Evolutionary conservation across 2,888 invertebrate species (phyloP), one percentile per base, ranked within the genome.

Genomic region (Rhingia rostrata): DNA sequence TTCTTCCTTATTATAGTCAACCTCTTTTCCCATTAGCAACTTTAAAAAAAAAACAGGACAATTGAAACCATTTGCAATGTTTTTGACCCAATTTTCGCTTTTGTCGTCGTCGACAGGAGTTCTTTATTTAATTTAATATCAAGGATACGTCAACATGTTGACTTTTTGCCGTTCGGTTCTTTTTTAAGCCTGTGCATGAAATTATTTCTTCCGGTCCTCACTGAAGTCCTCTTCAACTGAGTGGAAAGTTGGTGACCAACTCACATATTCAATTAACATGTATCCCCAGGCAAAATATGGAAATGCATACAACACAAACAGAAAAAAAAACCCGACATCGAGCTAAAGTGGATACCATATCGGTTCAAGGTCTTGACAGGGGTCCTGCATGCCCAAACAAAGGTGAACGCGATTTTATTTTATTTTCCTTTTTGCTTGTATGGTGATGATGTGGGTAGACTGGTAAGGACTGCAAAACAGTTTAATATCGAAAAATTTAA

Each of bases 121-220:
- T 35, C 7, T 53, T 30, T 41, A 58, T 41, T 58, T 41, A 32
- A 43, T 58, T 32, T 39, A 22, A 22, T 43, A 33, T 43, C 32
- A 60, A 32, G 60, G 60, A 43, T 49, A 37, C 30, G 7, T 22
- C 47, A 35, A 3, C 2, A 22, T 47, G 49, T 63, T 61, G 39
- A 89, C 88, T 66, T 87, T 87, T 0, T 88, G 93, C 93, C 3
- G 93, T 93, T 2, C 30, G 3, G 37, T 56, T 37, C 37, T 56
- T 53, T 2, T 10, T 53, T n/a, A 3, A 2, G 22, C 22, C 22
- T 22, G 22, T 22, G 22, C 22, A 22, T 22, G 30, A 61, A 47
- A 12, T 14, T 12, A 47, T 14, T 61, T 61, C 7, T 32, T 60
- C 43, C 43, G 39, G 43, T 60, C 41, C 54, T 4, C 37, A 41